phyloP scores from a whole-genome alignment of 1,140 invertebrate genomes.

The Liolophura sinensis region DNA sequence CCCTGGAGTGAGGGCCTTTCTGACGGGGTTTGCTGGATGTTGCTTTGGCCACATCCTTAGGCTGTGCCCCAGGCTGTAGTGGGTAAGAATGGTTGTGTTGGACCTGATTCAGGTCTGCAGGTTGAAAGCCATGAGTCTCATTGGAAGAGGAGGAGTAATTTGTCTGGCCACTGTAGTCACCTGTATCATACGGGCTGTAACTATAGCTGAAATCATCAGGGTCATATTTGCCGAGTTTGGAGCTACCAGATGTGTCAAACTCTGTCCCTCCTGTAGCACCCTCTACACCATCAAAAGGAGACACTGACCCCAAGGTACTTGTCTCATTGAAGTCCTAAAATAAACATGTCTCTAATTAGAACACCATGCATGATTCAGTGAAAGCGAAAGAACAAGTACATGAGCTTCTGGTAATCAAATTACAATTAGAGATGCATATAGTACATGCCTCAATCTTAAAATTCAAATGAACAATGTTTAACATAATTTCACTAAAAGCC shows the following conservation, averaged over 20 bases:
- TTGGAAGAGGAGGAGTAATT: constrained; percentile 38
- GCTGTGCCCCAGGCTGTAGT: constrained; percentile 70
- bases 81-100: constrained; percentile 86
- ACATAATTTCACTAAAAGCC: too few relatives aligned
- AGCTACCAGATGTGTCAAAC: constrained; percentile 15
- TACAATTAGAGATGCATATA: too few relatives aligned
- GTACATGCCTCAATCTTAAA: too few relatives aligned
- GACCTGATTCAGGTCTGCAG: constrained; percentile 54
- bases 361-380: too few relatives aligned
- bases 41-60: constrained; percentile 63
- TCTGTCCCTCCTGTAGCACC: constrained; percentile 53
- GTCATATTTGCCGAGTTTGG: constrained; percentile 28
- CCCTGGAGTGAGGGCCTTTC: constrained; percentile 61
- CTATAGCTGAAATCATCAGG: constrained; percentile 27
- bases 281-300: constrained; percentile 49
- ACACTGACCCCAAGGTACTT: constrained; percentile 17
- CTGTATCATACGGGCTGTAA: constrained; percentile 20
- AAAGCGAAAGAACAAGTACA: too few relatives aligned
- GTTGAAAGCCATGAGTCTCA: constrained; percentile 43
- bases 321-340: constrained; percentile 43
- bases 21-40: not conserved
- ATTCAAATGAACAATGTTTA: not conserved
- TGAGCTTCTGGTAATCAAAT: too few relatives aligned
- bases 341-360: not conserved
- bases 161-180: constrained; percentile 23